These are phyloP conservation scores for Psylliodes chrysocephalus DNA, from an alignment of 2,888 invertebrate genomes.

Conservation along the genomic window DNA sequence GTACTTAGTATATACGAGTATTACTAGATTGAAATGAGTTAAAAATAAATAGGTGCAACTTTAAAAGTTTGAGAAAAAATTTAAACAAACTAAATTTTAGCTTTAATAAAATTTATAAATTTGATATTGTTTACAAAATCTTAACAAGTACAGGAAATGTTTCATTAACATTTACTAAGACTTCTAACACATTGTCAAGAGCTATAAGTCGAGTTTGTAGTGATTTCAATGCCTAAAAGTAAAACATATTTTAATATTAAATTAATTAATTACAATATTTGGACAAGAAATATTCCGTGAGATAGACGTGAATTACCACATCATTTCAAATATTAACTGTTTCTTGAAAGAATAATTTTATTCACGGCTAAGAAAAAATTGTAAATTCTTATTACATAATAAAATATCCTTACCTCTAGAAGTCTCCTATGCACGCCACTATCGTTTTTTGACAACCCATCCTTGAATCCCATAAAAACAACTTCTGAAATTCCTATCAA, in stretches of 20 bases:
- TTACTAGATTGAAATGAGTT: no score
- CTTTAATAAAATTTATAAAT: background rate
- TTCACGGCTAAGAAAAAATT: background rate
- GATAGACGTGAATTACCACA: background rate
- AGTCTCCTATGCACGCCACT: constrained; percentile 45
- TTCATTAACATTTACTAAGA: constrained; percentile 49
- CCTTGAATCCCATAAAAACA: constrained; percentile 46
- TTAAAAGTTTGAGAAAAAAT: no score
- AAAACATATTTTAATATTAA: background rate
- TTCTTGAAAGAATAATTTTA: background rate
- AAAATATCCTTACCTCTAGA: constrained; percentile 45
- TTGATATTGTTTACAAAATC: constrained; percentile 36
- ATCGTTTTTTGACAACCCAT: constrained; percentile 45
- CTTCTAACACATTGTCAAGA: constrained; percentile 55
- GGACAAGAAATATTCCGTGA: background rate
- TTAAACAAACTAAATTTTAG: no score
- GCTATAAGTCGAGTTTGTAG: constrained; percentile 51
- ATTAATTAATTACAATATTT: background rate
- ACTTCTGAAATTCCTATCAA: constrained; percentile 66
- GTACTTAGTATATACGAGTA: no score
- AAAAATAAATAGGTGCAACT: no score
- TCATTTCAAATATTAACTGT: background rate
- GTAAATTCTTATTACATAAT: background rate
- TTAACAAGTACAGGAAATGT: constrained; percentile 52
- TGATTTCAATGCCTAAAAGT: constrained; percentile 51